Percentiles rank a stretch among this genome's conserved stretches.
These are phyloP conservation scores for Lophochroa leadbeateri DNA, from an alignment of 2,113 vertebrate genomes.

Conservation along the genomic window DNA sequence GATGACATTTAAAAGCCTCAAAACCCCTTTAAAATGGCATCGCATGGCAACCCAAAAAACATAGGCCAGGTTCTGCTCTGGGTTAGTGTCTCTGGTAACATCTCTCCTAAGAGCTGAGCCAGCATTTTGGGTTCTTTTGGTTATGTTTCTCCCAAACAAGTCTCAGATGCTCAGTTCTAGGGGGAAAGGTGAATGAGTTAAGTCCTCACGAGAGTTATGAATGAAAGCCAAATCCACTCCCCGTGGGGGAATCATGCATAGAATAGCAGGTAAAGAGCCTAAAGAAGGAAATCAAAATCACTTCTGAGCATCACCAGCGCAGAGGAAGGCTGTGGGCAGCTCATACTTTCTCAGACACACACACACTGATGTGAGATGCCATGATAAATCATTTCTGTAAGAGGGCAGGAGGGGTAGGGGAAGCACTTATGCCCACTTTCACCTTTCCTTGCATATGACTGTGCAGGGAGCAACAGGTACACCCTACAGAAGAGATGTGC, in stretches of 20 bases:
- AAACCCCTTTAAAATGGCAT: neutral
- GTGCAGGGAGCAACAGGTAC: neutral
- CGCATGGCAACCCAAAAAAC: neutral
- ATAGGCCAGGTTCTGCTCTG: neutral
- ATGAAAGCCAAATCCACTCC: neutral
- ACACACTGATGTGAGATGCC: neutral
- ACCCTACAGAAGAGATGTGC: neutral
- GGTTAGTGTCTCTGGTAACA: neutral
- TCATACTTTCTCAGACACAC: neutral
- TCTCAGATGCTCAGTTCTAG: neutral
- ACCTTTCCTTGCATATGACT: neutral
- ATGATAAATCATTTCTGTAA: neutral
- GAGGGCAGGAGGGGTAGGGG: neutral
- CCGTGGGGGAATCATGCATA: rapidly evolving
- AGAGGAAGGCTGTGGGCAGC: neutral
- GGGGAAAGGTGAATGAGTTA: neutral
- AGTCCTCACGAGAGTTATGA: neutral
- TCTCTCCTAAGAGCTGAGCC: neutral
- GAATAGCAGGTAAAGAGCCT: neutral
- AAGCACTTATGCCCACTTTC: neutral
- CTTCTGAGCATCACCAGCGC: neutral
- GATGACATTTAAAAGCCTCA: neutral
- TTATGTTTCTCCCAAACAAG: neutral
- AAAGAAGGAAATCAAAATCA: neutral
- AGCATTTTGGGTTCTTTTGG: neutral